These are phyloP conservation scores for Plectropomus leopardus DNA, from an alignment of 2,113 vertebrate species.

Conservation along the genomic window DNA sequence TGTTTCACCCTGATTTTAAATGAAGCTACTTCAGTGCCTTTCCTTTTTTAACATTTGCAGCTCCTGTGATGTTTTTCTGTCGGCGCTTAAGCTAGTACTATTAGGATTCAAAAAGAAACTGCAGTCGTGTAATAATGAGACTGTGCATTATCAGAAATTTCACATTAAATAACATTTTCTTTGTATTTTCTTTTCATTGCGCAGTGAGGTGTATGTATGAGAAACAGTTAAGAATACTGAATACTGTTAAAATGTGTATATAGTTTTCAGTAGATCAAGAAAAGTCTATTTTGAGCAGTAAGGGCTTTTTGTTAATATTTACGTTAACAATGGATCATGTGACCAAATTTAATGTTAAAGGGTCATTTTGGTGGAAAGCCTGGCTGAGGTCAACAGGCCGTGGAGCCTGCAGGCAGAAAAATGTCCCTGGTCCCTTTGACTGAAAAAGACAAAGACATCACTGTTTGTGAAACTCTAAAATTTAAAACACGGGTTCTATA, in stretches of 20 bases:
- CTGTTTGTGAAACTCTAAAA: constrained; percentile 1
- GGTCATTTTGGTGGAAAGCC: neutral
- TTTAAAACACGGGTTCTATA: neutral
- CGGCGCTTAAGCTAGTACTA: neutral
- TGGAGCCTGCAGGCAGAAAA: constrained; percentile 10
- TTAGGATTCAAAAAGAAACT: neutral
- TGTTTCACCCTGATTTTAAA: neutral
- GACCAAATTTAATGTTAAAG: neutral
- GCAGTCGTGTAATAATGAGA: neutral
- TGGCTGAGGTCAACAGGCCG: neutral
- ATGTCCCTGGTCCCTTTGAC: neutral
- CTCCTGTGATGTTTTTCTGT: neutral
- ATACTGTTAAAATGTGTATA: neutral
- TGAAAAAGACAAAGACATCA: constrained; percentile 5
- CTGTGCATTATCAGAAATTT: neutral
- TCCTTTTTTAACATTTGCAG: neutral
- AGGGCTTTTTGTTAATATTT: neutral
- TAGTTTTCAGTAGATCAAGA: neutral
- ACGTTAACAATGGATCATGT: neutral
- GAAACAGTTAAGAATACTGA: neutral
- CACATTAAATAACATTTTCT: neutral
- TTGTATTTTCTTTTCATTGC: neutral
- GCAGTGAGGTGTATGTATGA: too few relatives aligned
- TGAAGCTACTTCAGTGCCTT: neutral
- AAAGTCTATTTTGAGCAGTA: neutral